Conservation (phyloP, 2,888 invertebrate genomes). For the Formica aserva region DNA sequence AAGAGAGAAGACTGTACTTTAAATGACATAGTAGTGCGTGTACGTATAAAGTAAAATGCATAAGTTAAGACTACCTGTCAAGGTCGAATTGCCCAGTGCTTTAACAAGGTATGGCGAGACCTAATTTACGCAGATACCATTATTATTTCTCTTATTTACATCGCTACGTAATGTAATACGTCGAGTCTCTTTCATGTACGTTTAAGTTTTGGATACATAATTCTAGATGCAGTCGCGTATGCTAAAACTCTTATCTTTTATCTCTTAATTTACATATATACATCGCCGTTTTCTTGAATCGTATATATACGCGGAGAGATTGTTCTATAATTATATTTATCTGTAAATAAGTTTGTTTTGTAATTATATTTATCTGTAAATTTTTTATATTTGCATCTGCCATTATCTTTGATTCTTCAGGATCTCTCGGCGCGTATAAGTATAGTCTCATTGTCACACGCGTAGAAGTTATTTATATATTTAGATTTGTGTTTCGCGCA, state of each 20-base stretch:
- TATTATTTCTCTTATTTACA: slow-evolving; percentile 52
- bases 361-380: not conserved
- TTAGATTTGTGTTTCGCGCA: not conserved
- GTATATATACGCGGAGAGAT: not conserved
- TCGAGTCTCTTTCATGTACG: not conserved
- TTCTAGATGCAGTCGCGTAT: slow-evolving; percentile 18
- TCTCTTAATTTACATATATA: not conserved
- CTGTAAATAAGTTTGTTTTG: no score
- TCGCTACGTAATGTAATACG: slow-evolving; percentile 27
- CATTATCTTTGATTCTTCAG: not conserved
- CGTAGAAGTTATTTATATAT: not conserved
- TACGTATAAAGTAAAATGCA: slow-evolving; percentile 80
- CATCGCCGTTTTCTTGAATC: not conserved
- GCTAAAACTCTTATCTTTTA: not conserved
- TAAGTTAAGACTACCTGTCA: slow-evolving; percentile 83
- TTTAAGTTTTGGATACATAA: slow-evolving; percentile 9
- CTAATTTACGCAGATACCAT: slow-evolving; percentile 77
- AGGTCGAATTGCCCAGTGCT: slow-evolving; percentile 83
- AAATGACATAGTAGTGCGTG: slow-evolving; percentile 69
- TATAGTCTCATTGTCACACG: not conserved
- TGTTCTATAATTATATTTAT: not conserved
- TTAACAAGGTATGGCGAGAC: slow-evolving; percentile 83
- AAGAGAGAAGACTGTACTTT: slow-evolving; percentile 44
- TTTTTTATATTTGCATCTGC: not conserved
- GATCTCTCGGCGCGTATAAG: not conserved